These are phyloP conservation scores for Acipenser oxyrinchus DNA, from an alignment of 2,797 vertebrate genomes.

Conservation along the genomic window DNA sequence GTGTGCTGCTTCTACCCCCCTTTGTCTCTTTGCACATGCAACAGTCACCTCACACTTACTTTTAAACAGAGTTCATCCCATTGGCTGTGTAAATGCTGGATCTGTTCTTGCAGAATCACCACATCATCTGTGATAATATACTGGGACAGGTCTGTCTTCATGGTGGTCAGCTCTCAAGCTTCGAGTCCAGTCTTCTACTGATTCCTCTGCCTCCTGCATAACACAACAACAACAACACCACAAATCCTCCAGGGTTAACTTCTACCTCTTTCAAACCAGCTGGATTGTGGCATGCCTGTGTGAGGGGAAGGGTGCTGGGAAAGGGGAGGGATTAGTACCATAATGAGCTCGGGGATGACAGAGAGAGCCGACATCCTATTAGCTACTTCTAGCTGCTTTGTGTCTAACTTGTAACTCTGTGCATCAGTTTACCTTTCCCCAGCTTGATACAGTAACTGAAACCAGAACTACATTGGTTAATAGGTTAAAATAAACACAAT, in stretches of 20 bases:
- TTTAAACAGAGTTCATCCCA: constrained; percentile 89
- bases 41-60: constrained; percentile 50
- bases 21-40: constrained; percentile 18
- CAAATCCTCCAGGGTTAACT: constrained; percentile 21
- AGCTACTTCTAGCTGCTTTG: constrained; percentile 27
- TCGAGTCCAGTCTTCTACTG: constrained; percentile 72
- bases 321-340: constrained; percentile 31
- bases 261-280: constrained; percentile 54
- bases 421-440: background rate
- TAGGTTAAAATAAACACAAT: too few species aligned
- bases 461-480: too few species aligned
- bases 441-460: too few species aligned
- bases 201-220: constrained; percentile 84
- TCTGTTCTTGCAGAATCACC: constrained; percentile 74
- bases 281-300: constrained; percentile 65
- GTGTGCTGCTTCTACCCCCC: background rate
- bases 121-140: constrained; percentile 72
- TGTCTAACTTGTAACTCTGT: background rate
- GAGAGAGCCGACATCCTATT: constrained; percentile 16
- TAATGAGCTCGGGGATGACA: constrained; percentile 22
- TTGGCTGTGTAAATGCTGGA: constrained; percentile 73
- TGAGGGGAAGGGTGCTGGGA: constrained; percentile 44
- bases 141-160: constrained; percentile 72
- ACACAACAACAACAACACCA: constrained; percentile 48
- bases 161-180: constrained; percentile 66